phyloP scores from a whole-genome alignment of 1,140 invertebrate species.

The Conus ventricosus region DNA sequence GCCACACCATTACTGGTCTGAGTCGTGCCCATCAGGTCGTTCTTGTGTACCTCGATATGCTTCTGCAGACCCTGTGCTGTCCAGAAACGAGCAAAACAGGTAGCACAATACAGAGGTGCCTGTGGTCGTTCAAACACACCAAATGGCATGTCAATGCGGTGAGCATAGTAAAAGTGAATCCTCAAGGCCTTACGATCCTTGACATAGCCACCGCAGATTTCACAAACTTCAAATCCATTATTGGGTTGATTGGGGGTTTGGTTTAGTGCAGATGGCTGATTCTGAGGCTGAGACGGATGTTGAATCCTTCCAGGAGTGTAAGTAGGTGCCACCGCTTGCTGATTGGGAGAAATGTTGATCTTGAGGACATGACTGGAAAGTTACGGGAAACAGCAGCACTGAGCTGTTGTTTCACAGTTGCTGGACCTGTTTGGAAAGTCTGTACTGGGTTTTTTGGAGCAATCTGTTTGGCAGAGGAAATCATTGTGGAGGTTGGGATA shows the following conservation, averaged over 20 bases:
- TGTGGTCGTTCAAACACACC: conserved; percentile 60
- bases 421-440: neutral
- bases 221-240: conserved; percentile 70
- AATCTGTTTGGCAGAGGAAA: neutral
- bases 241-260: conserved; percentile 36
- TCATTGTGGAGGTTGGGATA: neutral
- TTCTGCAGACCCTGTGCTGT: conserved; percentile 70
- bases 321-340: neutral
- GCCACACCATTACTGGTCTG: conserved; percentile 35
- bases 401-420: neutral
- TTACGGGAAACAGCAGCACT: neutral
- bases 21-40: conserved; percentile 26
- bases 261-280: conserved; percentile 4
- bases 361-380: conserved; percentile 29
- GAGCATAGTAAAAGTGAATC: conserved; percentile 72
- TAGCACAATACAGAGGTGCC: conserved; percentile 67
- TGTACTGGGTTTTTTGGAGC: neutral
- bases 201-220: conserved; percentile 73
- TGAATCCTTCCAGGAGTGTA: neutral
- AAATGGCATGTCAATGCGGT: conserved; percentile 68
- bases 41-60: conserved; percentile 55
- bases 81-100: conserved; percentile 70
- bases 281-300: conserved; percentile 16
- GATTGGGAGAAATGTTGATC: neutral
- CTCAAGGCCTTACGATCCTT: conserved; percentile 70